These are phyloP conservation scores for Sphaerophoria rueppellii DNA, from an alignment of 2,888 invertebrate genomes.

Conservation along the genomic window DNA sequence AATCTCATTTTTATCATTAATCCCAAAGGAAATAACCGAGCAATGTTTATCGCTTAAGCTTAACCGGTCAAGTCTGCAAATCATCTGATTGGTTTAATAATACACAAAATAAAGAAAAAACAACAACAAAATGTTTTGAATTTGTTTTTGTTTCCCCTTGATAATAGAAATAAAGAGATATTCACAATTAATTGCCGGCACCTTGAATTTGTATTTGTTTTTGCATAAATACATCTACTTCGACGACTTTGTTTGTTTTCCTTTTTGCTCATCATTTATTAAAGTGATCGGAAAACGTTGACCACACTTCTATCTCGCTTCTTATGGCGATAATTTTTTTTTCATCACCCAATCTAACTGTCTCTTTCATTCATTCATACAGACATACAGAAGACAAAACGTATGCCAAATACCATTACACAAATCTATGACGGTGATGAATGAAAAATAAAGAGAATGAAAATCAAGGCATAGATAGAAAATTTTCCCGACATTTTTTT, in stretches of 20 bases:
- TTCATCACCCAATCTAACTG: neutral
- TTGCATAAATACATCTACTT: neutral
- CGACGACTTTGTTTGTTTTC: slow-evolving; percentile 25
- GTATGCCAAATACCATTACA: slow-evolving; percentile 56
- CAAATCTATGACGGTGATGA: slow-evolving; percentile 7
- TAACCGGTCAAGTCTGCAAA: neutral
- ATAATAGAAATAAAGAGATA: neutral
- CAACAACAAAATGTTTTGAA: neutral
- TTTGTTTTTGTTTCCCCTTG: slow-evolving; percentile 2
- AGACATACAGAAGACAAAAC: slow-evolving; percentile 22
- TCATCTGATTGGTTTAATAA: neutral
- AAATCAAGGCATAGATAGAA: slow-evolving; percentile 21
- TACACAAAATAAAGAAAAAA: too few relatives aligned
- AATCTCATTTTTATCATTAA: too few relatives aligned
- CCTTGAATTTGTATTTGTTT: slow-evolving; percentile 14
- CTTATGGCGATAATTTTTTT: neutral
- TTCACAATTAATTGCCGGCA: slow-evolving; percentile 58
- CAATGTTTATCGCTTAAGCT: too few relatives aligned
- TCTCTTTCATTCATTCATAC: slow-evolving; percentile 32
- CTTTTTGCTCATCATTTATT: slow-evolving; percentile 5
- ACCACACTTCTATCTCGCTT: slow-evolving; percentile 40
- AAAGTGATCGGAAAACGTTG: slow-evolving; percentile 13
- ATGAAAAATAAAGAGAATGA: slow-evolving; percentile 37
- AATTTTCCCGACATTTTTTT: slow-evolving; percentile 22
- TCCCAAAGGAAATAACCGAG: too few relatives aligned